These are phyloP conservation scores for Alloscopus bannaensis DNA, from an alignment of 2,888 invertebrate genomes.

Conservation along the genomic window DNA sequence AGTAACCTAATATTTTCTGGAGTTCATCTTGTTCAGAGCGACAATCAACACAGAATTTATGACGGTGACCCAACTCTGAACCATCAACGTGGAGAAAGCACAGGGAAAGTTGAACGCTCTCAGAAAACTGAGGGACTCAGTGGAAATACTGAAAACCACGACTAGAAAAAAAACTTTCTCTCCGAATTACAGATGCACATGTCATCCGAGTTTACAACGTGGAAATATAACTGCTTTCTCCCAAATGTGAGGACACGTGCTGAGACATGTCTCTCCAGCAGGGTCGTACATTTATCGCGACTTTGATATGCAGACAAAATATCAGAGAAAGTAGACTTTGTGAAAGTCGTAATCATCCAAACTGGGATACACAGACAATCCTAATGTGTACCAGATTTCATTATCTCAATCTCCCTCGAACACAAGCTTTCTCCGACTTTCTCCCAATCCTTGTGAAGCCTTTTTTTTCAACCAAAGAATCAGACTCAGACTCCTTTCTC, in stretches of 20 bases:
- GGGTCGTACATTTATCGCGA: background rate
- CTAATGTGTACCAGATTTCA: constrained; percentile 20
- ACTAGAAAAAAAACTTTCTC: background rate
- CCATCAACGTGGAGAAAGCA: background rate
- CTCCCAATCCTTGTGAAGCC: constrained; percentile 13
- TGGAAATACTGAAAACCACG: background rate
- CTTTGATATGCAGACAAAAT: constrained; percentile 48
- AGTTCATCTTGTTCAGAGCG: constrained; percentile 21
- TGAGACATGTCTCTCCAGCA: background rate
- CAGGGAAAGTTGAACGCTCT: background rate
- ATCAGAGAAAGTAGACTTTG: constrained; percentile 24
- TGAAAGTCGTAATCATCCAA: constrained; percentile 21
- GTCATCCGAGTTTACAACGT: no score
- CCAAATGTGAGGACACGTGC: no score
- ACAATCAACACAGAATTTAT: constrained; percentile 30
- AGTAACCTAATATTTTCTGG: constrained; percentile 46
- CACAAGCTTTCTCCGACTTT: background rate
- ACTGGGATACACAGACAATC: background rate
- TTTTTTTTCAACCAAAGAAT: constrained; percentile 15
- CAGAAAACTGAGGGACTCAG: background rate
- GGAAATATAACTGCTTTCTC: no score
- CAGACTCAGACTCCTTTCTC: constrained; percentile 9
- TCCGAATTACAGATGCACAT: background rate
- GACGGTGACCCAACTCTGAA: constrained; percentile 33
- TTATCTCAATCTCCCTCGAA: constrained; percentile 9